Base-by-base conservation (phyloP, 2,797 vertebrate genomes). In the Tokudaia muenninki region DNA sequence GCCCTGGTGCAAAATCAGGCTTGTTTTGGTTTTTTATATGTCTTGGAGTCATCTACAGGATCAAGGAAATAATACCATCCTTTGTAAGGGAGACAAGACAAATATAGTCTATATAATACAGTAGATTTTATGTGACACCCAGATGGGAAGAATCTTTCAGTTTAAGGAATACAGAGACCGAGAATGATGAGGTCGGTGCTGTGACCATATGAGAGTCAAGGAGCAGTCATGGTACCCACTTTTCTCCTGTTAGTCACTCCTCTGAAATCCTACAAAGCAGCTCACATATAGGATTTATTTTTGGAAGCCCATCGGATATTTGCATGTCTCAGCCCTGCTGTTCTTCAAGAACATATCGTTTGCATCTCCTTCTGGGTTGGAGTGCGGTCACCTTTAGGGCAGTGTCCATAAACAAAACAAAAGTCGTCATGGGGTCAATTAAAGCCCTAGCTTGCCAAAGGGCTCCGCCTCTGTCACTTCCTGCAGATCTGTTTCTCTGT, bases 51-150 rank as follows among this genome's bases (percentile, higher is more conserved):
- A 65, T 92, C 82, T 67, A 67, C 24, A 75, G 80, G 19, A 41
- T 75, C 74, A 24, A 67, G 81, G 3, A 81, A 96, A 70, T 97
- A 81, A 52, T 92, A 21, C 34, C 57, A 79, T n/a, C 47, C 82
- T 82, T 93, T 89, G 81, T 75, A 81, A 87, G 47, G 77, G 78
- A 90, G 55, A 24, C 34, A 90, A 90, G 55, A 19, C 34, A 92
- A 19, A 34, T 72, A 29, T 34, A 59, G 34, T 17, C 61, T 29
- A 2, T 34, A 9, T 34, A 65, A 16, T 47, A 10, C 31, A 57
- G 41, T 61, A 79, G 55, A 41, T 81, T 92, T 92, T 11, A 67
- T 95, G 41, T 50, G 57, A 24, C 44, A 26, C 24, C 9, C 57
- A 44, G 12, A 74, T n/a, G 4, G 79, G 52, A 74, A 34, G 12